These are phyloP conservation scores for Ginglymostoma cirratum DNA, from an alignment of 2,113 vertebrate genomes.

Conservation along the genomic window DNA sequence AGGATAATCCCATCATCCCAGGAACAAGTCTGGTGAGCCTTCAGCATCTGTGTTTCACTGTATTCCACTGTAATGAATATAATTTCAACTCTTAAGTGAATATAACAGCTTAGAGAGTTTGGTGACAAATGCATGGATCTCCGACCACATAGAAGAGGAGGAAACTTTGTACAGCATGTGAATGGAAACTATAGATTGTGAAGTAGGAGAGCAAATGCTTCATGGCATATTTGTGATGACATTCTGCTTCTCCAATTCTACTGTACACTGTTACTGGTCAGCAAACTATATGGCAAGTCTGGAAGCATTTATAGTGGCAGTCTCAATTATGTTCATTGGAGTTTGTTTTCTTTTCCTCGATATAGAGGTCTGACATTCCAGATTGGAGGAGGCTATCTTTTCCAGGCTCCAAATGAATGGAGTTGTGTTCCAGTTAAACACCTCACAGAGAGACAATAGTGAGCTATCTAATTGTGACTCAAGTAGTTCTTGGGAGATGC, in stretches of 20 bases:
- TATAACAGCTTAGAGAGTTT: neutral
- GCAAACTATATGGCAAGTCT: neutral
- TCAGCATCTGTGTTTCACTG: neutral
- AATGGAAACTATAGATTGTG: neutral
- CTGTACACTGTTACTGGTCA: neutral
- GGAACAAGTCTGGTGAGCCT: too few relatives aligned
- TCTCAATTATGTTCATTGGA: neutral
- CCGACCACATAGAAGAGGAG: neutral
- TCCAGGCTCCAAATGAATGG: neutral
- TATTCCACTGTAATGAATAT: neutral
- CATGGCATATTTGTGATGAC: neutral
- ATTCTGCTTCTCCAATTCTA: neutral
- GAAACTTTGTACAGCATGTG: neutral
- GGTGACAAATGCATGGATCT: neutral
- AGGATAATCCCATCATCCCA: too few relatives aligned
- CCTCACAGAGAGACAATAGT: neutral
- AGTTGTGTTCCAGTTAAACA: neutral
- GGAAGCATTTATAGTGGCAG: too few relatives aligned
- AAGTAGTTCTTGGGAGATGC: neutral
- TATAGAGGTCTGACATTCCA: neutral
- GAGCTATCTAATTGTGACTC: neutral
- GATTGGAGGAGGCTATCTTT: neutral
- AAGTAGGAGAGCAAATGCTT: neutral
- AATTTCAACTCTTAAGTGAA: neutral
- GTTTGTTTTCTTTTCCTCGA: neutral